Evolutionary conservation across 1,140 invertebrate species (phyloP).

Genomic region (Cydia pomonella): DNA sequence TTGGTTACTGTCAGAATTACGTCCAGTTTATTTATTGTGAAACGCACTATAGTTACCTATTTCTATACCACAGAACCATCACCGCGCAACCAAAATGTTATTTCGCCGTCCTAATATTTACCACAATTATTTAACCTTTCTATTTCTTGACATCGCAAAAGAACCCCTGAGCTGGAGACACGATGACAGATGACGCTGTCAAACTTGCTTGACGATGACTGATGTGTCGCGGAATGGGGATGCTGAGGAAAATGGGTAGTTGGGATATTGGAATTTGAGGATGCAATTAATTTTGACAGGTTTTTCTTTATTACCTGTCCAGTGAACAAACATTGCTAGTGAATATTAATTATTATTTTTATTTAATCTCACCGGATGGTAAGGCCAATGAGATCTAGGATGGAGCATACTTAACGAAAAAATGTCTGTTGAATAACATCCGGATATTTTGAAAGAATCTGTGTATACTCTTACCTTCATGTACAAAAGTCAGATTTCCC

Average conservation of each 20-base stretch:
- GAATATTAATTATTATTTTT: too few species aligned
- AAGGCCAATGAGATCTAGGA: too few species aligned
- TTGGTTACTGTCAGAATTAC: too few species aligned
- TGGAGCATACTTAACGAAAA: too few species aligned
- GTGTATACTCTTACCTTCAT: too few species aligned
- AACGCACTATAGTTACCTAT: too few species aligned
- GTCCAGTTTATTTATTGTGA: too few species aligned
- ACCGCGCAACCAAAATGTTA: background rate
- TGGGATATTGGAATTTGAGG: background rate
- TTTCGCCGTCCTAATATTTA: slow-evolving; percentile 2
- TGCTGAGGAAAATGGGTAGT: background rate
- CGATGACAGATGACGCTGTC: slow-evolving; percentile 27
- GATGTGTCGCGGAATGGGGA: background rate
- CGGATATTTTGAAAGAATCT: too few species aligned
- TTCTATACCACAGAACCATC: background rate
- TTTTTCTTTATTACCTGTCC: background rate
- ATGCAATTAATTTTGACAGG: background rate
- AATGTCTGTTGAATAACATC: too few species aligned
- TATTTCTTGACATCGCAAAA: background rate
- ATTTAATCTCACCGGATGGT: too few species aligned
- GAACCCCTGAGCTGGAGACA: background rate
- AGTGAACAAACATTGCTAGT: too few species aligned
- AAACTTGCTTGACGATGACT: slow-evolving; percentile 26
- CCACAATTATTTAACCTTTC: slow-evolving; percentile 22
- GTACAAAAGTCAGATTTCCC: too few species aligned